Base-by-base conservation (phyloP, 2,888 invertebrate genomes). In the Volucella zonaria region DNA sequence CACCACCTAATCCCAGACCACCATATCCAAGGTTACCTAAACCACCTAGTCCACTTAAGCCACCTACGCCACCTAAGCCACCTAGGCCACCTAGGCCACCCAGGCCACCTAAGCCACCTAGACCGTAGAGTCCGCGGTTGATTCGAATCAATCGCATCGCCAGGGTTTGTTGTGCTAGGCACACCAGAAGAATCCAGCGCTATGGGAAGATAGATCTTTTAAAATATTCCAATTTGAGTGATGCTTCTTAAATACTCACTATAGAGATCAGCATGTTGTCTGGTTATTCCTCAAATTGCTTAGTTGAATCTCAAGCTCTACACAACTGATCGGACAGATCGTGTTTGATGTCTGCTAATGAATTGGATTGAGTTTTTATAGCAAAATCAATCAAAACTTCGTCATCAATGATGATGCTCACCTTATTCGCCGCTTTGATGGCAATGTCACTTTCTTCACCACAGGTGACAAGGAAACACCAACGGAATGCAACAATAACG, bases 1-100 rank as follows among this genome's bases (percentile, higher is more conserved):
- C 66, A 11, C 89, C 86, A 11, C 87, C 86, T 4, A 80, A 68
- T 15, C 85, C 79, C 15, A 73, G 14, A 8, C 75, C 75, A 18
- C 76, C 77, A 0, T 66, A 56, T 10, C 82, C 85, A 8, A 59
- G 18, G 8, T 82, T 79, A 54, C 78, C 86, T 70, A 88, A 87
- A 31, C 87, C 87, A 1, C 75, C 75, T 14, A 67, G 66, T n/a
- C 86, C 76, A 52, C 23, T 3, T 23, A 23, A 3, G 23, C 23
- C 23, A 23, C 23, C 23, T 23, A 83, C 43, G 9, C 87, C 85
- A 3, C 88, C 68, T 6, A 83, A 43, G 8, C 87, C 85, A 3
- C 88, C 80, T 23, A 68, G 54, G 14, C 77, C 77, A 14, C 14
- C 75, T 8, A 77, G 40, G 38, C 70, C 77, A 18, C 14, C 75